phyloP scores from a whole-genome alignment of 2,797 vertebrate species.

The Chaetophractus vellerosus region DNA sequence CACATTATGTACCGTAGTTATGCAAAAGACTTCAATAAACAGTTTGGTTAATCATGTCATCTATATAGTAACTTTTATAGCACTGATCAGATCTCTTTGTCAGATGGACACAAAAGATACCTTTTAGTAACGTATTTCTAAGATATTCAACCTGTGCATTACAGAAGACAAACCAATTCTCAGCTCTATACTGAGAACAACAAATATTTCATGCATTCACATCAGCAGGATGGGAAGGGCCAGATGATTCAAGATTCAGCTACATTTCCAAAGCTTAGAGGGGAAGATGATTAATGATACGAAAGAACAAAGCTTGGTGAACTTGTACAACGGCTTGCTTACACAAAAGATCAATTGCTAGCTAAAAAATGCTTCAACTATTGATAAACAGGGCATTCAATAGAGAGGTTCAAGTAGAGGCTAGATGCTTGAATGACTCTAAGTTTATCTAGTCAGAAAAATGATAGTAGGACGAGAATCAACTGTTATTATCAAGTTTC shows the following conservation, averaged over 20 bases:
- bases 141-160: neutral
- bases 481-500: slow-evolving; percentile 1
- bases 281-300: slow-evolving; percentile 60
- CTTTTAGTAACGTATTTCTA: neutral
- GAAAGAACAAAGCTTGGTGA: slow-evolving; percentile 18
- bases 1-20: neutral
- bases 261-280: slow-evolving; percentile 14
- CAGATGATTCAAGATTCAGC: slow-evolving; percentile 63
- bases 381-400: slow-evolving; percentile 21
- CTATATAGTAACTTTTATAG: neutral
- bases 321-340: slow-evolving; percentile 28
- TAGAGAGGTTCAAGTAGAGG: neutral
- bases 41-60: neutral
- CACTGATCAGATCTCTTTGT: neutral
- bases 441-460: neutral
- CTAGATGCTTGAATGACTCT: slow-evolving; percentile 20
- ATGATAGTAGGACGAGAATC: slow-evolving; percentile 28
- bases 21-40: neutral
- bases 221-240: neutral
- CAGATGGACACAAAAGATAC: slow-evolving; percentile 55
- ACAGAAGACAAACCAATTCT: neutral
- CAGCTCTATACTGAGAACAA: slow-evolving; percentile 36
- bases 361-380: slow-evolving; percentile 37
- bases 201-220: slow-evolving; percentile 55
- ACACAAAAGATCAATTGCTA: slow-evolving; percentile 17